Base-by-base conservation (phyloP, 23 tunicate genomes). In the Corella eumyota region DNA sequence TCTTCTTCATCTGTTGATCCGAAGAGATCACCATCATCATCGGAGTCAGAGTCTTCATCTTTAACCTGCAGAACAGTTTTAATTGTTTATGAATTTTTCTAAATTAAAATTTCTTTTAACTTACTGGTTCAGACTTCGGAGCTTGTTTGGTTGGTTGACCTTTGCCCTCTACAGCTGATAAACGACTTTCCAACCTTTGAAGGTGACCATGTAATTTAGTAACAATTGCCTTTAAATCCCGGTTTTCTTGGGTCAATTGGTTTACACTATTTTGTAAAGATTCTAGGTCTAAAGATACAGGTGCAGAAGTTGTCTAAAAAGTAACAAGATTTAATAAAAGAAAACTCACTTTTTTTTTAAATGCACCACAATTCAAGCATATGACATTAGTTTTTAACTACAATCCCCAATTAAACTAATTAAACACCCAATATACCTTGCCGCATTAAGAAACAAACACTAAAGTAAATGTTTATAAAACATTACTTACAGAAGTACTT, bases 1-100 rank as follows among this genome's bases (percentile, higher is more conserved):
- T 77, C 85, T 47, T 77, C 86, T 33, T 65, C 74, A 35, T 75
- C 83, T 13, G 7, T 6, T 0, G 88, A 78, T 56, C 76, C 88
- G 38, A 87, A 87, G 34, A 87, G 58, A 67, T 87, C 96, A 32
- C 50, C 49, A 36, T 75, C 83, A 67, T 55, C 73, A 53, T 79
- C 96, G 30, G 30, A 49, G 15, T 50, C 70, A 19, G 29, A 50
- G 3, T 70, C 64, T 29, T 68, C 73, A 59, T 15, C 40, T 34
- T 21, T 53, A n/a, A n/a, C n/a, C n/a, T n/a, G 24, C n/a, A n/a
- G n/a, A n/a, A n/a, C n/a, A n/a, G n/a, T n/a, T n/a, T n/a, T n/a
- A n/a, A n/a, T n/a, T 40, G 48, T 40, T 11, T 40, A 9, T 40
- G 48, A 11, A 40, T 40, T 9, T 40, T 9, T 40, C 15, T 11